These are phyloP conservation scores for Ceratina calcarata DNA, from an alignment of 1,140 invertebrate genomes.

Conservation along the genomic window DNA sequence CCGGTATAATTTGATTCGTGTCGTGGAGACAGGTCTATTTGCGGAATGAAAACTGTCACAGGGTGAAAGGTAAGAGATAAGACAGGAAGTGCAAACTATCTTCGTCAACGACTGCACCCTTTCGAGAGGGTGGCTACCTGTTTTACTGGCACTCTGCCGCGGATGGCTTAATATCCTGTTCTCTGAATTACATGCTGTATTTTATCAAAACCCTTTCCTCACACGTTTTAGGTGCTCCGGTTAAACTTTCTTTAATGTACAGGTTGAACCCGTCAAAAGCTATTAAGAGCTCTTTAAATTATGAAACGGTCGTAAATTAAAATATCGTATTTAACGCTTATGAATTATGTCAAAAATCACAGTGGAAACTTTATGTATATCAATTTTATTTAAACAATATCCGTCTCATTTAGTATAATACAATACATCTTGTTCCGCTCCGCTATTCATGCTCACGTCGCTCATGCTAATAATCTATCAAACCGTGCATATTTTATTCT, in stretches of 20 bases:
- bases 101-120: neutral
- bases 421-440: slow-evolving; percentile 71
- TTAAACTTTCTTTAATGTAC: neutral
- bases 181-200: neutral
- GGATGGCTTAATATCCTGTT: slow-evolving; percentile 34
- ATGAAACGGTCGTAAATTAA: too few species aligned
- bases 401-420: slow-evolving; percentile 75
- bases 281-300: neutral
- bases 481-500: neutral
- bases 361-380: slow-evolving; percentile 66
- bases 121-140: neutral
- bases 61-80: neutral
- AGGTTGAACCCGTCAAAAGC: neutral
- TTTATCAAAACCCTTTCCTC: slow-evolving; percentile 18
- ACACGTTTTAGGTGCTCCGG: neutral
- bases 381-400: slow-evolving; percentile 79
- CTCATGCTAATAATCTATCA: slow-evolving; percentile 59
- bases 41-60: slow-evolving; percentile 16
- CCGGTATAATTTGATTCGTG: neutral
- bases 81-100: neutral
- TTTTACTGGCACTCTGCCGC: neutral
- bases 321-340: too few species aligned
- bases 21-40: neutral
- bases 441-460: slow-evolving; percentile 57
- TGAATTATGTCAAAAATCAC: too few species aligned